Base-by-base conservation (phyloP, 2,113 vertebrate species). In the Calonectris borealis region DNA sequence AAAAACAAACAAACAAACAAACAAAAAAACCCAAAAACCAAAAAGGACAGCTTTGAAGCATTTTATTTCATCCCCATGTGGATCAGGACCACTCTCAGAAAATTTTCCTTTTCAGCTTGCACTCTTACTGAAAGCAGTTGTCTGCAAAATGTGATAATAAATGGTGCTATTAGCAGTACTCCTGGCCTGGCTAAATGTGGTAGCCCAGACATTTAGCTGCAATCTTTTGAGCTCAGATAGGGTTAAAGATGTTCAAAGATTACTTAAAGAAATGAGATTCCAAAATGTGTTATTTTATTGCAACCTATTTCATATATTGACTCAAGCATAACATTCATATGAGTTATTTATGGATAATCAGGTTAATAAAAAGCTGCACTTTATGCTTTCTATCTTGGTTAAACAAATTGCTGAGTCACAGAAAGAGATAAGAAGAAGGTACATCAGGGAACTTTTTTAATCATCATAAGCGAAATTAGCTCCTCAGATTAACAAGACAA, bases 1-100 rank as follows among this genome's bases (percentile, higher is more conserved):
- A 15, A 6, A 13, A 9, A 10, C 36, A 10, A 2, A 19, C 16
- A n/a, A 1, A 38, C 36, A 16, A 4, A n/a, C n/a, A n/a, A 6
- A 14, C 20, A 19, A 13, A 9, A 10, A n/a, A n/a, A n/a, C n/a
- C n/a, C 36, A 10, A 2, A 1, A 38, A 38, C 36, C 36, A 7
- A 31, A 2, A 17, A 1, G 18, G 66, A 13, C 4, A 68, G 5
- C 25, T 83, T 73, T 93, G 34, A 83, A 86, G 9, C 9, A 72
- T 57, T 91, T 90, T 68, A 2, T 31, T 94, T 88, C 54, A 80
- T 60, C 21, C 8, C 5, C 4, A 1, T 55, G n/a, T 48, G 16
- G 20, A 90, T 79, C 44, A 69, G 22, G 32, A 55, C 8, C 10
- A 76, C 12, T 61, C 7, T 70, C 26, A 51, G n/a, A 83, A 95